Evolutionary conservation across 2,888 invertebrate species (phyloP).

Genomic region (Cylloceria caligata): DNA sequence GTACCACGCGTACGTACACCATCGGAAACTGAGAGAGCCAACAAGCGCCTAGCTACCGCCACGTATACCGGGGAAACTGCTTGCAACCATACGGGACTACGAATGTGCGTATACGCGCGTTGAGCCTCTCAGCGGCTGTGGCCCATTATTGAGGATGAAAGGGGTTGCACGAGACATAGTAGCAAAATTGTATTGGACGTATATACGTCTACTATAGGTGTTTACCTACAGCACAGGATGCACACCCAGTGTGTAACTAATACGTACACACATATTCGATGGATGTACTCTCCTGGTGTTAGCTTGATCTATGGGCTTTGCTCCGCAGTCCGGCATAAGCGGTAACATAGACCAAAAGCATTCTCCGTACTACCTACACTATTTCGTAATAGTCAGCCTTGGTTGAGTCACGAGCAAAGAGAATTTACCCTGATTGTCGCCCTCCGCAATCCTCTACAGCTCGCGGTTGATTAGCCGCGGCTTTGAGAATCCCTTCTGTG

Average conservation of each 20-base stretch:
- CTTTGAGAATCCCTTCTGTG: conserved; percentile 18
- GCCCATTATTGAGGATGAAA: conserved; percentile 28
- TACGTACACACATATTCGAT: conserved; percentile 34
- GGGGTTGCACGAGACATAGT: conserved; percentile 41
- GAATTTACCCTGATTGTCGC: conserved; percentile 26
- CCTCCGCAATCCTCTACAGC: neutral
- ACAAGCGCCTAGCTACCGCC: conserved; percentile 5
- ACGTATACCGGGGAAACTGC: conserved; percentile 1
- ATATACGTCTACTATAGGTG: conserved; percentile 17
- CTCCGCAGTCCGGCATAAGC: neutral
- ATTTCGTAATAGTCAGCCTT: conserved; percentile 1
- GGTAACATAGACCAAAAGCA: neutral
- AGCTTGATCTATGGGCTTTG: conserved; percentile 26
- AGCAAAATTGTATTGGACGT: conserved; percentile 56
- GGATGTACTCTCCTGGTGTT: conserved; percentile 20
- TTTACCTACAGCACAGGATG: conserved; percentile 32
- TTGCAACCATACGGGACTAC: conserved; percentile 7
- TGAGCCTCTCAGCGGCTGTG: conserved; percentile 31
- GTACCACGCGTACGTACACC: conserved; percentile 6
- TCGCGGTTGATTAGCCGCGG: neutral
- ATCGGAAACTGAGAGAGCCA: conserved; percentile 23
- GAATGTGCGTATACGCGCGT: conserved; percentile 31
- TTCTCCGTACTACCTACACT: neutral
- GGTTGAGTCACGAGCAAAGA: conserved; percentile 35
- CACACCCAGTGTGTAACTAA: conserved; percentile 47